Evolutionary conservation across 1,140 invertebrate species (phyloP).

Genomic region (Drosophila tani): DNA sequence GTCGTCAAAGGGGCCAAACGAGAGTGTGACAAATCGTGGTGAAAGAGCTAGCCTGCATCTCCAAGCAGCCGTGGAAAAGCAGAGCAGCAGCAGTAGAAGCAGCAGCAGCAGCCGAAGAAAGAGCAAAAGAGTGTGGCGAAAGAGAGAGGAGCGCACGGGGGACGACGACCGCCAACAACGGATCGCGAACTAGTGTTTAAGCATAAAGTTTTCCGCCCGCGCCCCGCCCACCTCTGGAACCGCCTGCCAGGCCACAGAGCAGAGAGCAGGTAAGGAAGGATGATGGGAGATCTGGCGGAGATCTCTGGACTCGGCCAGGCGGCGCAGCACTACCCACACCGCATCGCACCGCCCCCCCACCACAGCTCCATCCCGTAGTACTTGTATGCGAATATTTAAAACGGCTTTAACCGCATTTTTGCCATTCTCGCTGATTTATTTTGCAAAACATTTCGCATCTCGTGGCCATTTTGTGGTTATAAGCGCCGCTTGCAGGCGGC

Average conservation of each 20-base stretch:
- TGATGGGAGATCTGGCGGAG: constrained; percentile 10
- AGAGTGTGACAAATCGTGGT: constrained; percentile 7
- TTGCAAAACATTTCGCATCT: constrained; percentile 40
- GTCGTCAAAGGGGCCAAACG: constrained; percentile 15
- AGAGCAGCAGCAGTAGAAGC: constrained; percentile 7
- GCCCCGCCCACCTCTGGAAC: constrained; percentile 23
- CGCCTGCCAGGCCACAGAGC: constrained; percentile 30
- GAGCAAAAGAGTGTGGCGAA: constrained; percentile 30
- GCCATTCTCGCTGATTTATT: constrained; percentile 31
- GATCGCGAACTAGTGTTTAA: constrained; percentile 62
- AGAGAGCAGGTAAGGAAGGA: constrained; percentile 56
- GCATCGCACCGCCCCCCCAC: constrained; percentile 6
- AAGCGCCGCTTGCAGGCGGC: constrained; percentile 48
- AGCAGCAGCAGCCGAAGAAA: constrained; percentile 32
- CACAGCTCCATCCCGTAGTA: constrained; percentile 8
- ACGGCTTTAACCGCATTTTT: constrained; percentile 48
- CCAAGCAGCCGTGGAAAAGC: constrained; percentile 20
- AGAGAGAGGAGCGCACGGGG: constrained; percentile 19
- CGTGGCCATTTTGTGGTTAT: constrained; percentile 72
- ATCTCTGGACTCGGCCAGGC: constrained; percentile 29
- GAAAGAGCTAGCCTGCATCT: neutral
- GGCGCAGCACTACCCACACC: constrained; percentile 18
- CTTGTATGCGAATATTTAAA: constrained; percentile 21
- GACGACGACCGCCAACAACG: constrained; percentile 42
- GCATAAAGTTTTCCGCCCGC: constrained; percentile 63